These are phyloP conservation scores for Erethizon dorsatum DNA, from an alignment of 2,797 vertebrate genomes.

Conservation along the genomic window DNA sequence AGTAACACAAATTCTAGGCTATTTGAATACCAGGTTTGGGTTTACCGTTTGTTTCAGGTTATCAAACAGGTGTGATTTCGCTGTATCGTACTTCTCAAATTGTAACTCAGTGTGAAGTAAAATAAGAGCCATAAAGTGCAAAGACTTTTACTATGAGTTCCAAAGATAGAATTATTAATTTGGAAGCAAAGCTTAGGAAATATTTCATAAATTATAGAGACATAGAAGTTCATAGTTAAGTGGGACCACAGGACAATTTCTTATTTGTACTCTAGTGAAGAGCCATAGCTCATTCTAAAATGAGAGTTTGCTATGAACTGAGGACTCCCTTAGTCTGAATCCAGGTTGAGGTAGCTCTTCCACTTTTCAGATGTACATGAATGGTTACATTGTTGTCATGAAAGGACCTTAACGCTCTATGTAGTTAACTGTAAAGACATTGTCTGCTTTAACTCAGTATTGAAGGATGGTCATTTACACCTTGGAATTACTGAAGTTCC, in stretches of 20 bases:
- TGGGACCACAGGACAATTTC: not conserved
- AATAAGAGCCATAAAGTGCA: not conserved
- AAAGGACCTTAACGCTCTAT: not conserved
- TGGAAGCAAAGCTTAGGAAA: not conserved
- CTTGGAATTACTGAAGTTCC: not conserved
- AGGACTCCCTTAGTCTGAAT: not conserved
- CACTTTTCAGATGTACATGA: no score
- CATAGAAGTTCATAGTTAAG: not conserved
- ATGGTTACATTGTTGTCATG: not conserved
- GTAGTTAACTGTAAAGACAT: not conserved
- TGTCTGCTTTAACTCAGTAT: not conserved
- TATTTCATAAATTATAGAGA: not conserved
- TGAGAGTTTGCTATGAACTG: not conserved
- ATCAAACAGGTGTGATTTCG: not conserved
- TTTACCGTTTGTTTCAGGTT: not conserved
- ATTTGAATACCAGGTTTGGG: not conserved
- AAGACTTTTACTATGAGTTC: not conserved
- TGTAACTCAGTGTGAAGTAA: not conserved
- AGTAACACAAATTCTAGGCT: not conserved
- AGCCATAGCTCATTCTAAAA: not conserved
- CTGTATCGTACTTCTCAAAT: not conserved
- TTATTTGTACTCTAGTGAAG: not conserved
- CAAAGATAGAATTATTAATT: not conserved
- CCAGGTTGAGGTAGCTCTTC: not conserved
- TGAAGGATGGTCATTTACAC: not conserved